Evolutionary conservation across 1,140 invertebrate species (phyloP).

Genomic region (Solen grandis): DNA sequence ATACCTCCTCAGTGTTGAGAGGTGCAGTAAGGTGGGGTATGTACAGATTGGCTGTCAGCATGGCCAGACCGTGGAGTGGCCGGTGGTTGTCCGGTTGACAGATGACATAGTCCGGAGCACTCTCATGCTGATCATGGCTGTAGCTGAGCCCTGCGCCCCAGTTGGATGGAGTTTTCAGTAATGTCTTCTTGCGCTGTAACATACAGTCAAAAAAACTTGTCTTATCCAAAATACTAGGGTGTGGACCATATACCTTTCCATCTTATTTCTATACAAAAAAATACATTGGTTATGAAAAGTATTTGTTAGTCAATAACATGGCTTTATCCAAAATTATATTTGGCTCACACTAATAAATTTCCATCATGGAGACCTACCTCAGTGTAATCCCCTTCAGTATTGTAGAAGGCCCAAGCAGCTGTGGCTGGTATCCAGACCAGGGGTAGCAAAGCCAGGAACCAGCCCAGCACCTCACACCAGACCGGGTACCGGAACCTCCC

Average conservation of each 20-base stretch:
- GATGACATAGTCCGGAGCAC: slow-evolving; percentile 76
- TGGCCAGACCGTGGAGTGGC: slow-evolving; percentile 71
- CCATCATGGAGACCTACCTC: slow-evolving; percentile 32
- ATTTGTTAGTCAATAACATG: no score
- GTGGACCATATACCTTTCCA: no score
- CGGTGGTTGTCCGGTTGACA: slow-evolving; percentile 72
- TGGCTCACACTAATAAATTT: not conserved
- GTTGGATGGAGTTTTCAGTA: slow-evolving; percentile 61
- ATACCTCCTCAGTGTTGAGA: slow-evolving; percentile 64
- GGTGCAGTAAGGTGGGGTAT: slow-evolving; percentile 70
- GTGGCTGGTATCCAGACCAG: slow-evolving; percentile 57
- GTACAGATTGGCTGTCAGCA: slow-evolving; percentile 76
- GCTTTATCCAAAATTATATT: no score
- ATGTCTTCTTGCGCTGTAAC: slow-evolving; percentile 66
- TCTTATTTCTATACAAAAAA: no score
- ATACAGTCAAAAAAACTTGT: not conserved
- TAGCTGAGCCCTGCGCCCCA: slow-evolving; percentile 71
- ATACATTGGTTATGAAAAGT: no score
- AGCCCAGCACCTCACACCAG: slow-evolving; percentile 65
- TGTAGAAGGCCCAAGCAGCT: slow-evolving; percentile 41
- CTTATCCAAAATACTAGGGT: no score
- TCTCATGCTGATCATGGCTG: slow-evolving; percentile 67
- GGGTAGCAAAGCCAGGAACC: slow-evolving; percentile 62
- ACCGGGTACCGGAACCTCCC: slow-evolving; percentile 57
- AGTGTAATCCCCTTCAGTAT: slow-evolving; percentile 43